Base-by-base conservation (phyloP, 1,140 invertebrate species). In the Brachionus rubens region DNA sequence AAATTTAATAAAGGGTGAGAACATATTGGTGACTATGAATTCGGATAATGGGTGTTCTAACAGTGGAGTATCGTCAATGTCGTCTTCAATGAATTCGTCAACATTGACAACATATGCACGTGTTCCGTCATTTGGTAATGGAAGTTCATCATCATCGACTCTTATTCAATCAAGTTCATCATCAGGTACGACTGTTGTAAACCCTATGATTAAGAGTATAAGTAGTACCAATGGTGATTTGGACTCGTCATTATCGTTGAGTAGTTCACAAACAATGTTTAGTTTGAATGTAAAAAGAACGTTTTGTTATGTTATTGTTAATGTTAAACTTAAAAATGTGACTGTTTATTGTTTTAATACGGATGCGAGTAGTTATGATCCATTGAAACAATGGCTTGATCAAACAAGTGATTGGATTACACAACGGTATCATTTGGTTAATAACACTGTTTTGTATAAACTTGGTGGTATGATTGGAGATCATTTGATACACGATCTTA, bases 391-490 rank as follows among this genome's bases (percentile, higher is more conserved):
- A 19, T 50, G 46, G 68, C 46, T 72, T 12, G 68, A 72, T 16
- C 68, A 72, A 50, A 36, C 24, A 9, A 14, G 12, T 12, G 68
- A 72, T 28, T 30, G n/a, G 12, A 52, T 72, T 26, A 50, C 43
- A 26, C 68, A 72, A 19, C 24, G 68, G 12, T 72, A 36, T 72
- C 68, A 72, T 30, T 54, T 72, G 28, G 46, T 72, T 21, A 72
- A 72, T 40, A 72, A 72, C 16, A 72, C 68, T 14, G 68, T 72
- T n/a, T 19, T 72, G 46, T 72, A 72, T 19, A 72, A 72, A 72
- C 41, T 72, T 33, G 68, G 68, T n/a, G 68, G 68, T 26, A 12
- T 72, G 24, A 72, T 72, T 5, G 68, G 68, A 14, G 68, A 72
- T 30, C 9, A 36, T 36, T 46, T 46, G 43, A 46, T 14, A 14